Conservation (phyloP, 2,888 invertebrate genomes). For the Physocephala rufipes region DNA sequence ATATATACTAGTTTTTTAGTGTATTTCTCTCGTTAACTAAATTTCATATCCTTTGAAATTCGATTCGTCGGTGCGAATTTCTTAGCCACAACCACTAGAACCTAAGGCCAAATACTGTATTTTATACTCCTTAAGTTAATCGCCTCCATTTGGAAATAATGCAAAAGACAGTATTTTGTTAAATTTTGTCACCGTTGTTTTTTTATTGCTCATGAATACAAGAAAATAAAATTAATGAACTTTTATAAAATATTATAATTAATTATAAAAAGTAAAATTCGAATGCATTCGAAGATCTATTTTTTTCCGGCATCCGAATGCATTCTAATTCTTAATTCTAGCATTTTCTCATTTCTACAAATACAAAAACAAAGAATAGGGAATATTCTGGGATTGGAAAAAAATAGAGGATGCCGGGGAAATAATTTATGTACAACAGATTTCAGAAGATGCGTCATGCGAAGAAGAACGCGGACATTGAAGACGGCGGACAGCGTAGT, state of each 20-base stretch:
- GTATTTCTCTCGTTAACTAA: no score
- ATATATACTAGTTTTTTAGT: no score
- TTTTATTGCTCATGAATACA: constrained; percentile 61
- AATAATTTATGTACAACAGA: constrained; percentile 56
- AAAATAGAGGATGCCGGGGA: constrained; percentile 40
- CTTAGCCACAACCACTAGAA: no score
- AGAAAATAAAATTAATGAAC: constrained; percentile 47
- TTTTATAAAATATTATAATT: constrained; percentile 60
- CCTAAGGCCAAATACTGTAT: no score
- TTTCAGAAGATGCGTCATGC: constrained; percentile 30
- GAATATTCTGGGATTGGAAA: background rate
- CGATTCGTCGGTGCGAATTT: no score
- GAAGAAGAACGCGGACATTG: constrained; percentile 21
- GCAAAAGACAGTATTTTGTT: constrained; percentile 41
- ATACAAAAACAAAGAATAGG: constrained; percentile 44
- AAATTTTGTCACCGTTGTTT: constrained; percentile 66
- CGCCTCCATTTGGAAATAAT: no score
- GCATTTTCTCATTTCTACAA: constrained; percentile 48
- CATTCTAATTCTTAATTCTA: constrained; percentile 47
- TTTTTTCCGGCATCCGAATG: constrained; percentile 46
- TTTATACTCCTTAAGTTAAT: no score
- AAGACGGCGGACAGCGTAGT: constrained; percentile 41
- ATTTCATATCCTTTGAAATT: no score
- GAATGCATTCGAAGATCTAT: constrained; percentile 30
- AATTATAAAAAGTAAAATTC: constrained; percentile 47